These are phyloP conservation scores for Henricia sp. DNA, from an alignment of 53 echinoderm and acorn worm genomes.

Conservation along the genomic window DNA sequence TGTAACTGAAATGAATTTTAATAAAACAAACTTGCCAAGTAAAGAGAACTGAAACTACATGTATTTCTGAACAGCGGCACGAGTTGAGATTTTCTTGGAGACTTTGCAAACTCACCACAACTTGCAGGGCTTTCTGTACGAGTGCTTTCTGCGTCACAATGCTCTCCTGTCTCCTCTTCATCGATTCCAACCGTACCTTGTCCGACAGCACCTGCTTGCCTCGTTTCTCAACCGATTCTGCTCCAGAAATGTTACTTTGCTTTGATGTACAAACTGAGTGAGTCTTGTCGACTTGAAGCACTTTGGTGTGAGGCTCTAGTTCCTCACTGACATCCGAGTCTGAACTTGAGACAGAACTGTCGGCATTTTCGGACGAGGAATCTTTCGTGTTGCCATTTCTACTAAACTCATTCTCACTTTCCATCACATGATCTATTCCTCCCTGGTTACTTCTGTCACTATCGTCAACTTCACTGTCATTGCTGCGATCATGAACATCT, in stretches of 20 bases:
- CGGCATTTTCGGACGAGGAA: conserved; percentile 12
- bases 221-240: neutral
- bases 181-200: conserved; percentile 78
- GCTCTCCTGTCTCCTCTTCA: conserved; percentile 65
- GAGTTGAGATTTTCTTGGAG: no score
- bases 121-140: conserved; percentile 75
- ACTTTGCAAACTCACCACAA: conserved; percentile 80
- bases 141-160: conserved; percentile 66
- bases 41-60: no score
- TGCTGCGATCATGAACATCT: conserved; percentile 8
- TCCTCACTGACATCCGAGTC: conserved; percentile 38
- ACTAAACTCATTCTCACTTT: conserved; percentile 17
- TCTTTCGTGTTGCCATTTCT: neutral
- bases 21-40: no score
- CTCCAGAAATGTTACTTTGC: neutral
- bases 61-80: no score
- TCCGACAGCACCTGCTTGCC: conserved; percentile 65
- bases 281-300: neutral
- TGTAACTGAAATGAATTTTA: neutral
- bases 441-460: neutral
- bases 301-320: neutral
- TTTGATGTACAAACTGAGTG: neutral
- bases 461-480: neutral
- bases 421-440: conserved; percentile 26
- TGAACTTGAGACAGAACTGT: conserved; percentile 2